Percentiles rank a stretch among this genome's conserved stretches.
Conservation (phyloP, 1,140 invertebrate genomes). For the Pseudomyrmex flavicornis region DNA sequence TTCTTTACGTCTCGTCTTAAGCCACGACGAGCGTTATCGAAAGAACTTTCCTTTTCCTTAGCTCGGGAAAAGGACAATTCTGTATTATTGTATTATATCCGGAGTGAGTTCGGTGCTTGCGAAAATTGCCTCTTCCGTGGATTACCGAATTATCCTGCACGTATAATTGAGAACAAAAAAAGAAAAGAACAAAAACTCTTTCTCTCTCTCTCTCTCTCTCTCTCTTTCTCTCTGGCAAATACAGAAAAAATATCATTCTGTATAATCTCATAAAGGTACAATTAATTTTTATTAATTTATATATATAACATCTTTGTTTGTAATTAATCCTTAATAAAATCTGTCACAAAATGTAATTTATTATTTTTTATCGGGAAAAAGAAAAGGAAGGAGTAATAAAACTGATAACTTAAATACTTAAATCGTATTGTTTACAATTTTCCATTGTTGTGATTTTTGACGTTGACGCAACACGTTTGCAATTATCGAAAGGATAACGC, state of each 20-base stretch:
- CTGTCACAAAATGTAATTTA: too few species aligned
- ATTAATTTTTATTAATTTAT: too few species aligned
- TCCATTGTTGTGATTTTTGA: slow-evolving; percentile 12
- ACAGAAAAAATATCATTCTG: too few species aligned
- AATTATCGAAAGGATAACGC: slow-evolving; percentile 40
- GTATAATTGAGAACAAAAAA: neutral
- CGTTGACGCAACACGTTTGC: slow-evolving; percentile 28
- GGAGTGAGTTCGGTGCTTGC: slow-evolving; percentile 16
- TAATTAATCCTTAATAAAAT: too few species aligned
- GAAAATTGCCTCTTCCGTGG: slow-evolving; percentile 58
- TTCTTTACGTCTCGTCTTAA: slow-evolving; percentile 48
- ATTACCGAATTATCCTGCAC: slow-evolving; percentile 51
- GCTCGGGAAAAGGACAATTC: slow-evolving; percentile 53
- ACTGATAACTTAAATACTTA: neutral
- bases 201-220: neutral
- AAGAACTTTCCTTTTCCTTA: slow-evolving; percentile 58
- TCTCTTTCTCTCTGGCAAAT: too few species aligned
- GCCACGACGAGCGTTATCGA: slow-evolving; percentile 52
- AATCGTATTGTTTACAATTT: neutral
- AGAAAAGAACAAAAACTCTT: neutral
- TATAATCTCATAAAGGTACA: too few species aligned
- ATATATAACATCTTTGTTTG: too few species aligned
- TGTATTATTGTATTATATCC: slow-evolving; percentile 64
- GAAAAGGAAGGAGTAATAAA: neutral
- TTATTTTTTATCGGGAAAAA: neutral